Evolutionary conservation across 1,140 invertebrate genomes (phyloP).

Genomic region (Drosophila albomicans): DNA sequence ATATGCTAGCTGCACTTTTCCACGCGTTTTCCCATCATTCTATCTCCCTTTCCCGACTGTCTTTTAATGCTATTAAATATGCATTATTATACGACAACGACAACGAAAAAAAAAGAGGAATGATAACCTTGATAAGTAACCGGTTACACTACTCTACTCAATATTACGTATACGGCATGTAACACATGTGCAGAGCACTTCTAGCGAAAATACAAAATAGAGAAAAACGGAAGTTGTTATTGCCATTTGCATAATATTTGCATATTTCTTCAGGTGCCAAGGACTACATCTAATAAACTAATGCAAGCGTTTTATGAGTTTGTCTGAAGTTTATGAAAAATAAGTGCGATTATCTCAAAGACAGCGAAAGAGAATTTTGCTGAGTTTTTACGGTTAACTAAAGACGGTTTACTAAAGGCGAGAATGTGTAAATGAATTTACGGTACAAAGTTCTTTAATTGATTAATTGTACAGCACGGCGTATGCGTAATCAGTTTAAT

Average conservation of each 20-base stretch:
- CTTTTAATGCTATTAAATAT: slow-evolving; percentile 61
- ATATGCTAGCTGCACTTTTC: slow-evolving; percentile 12
- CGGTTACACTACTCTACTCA: slow-evolving; percentile 21
- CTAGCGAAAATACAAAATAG: background rate
- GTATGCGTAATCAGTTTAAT: background rate
- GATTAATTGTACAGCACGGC: background rate
- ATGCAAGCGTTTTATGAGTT: slow-evolving; percentile 25
- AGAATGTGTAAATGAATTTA: background rate
- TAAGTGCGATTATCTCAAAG: background rate
- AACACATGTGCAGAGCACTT: slow-evolving; percentile 17
- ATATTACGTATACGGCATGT: slow-evolving; percentile 9
- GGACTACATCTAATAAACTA: slow-evolving; percentile 36
- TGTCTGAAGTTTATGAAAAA: background rate
- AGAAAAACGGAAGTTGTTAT: slow-evolving; percentile 6
- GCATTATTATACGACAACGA: slow-evolving; percentile 52
- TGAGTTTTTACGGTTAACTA: too few species aligned
- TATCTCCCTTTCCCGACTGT: background rate
- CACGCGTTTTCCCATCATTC: slow-evolving; percentile 20
- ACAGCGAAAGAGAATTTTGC: background rate
- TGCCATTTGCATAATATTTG: slow-evolving; percentile 28
- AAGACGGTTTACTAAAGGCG: too few species aligned
- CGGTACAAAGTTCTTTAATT: background rate
- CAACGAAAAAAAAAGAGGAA: slow-evolving; percentile 6
- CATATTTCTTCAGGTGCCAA: slow-evolving; percentile 29
- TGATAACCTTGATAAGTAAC: slow-evolving; percentile 67